These are phyloP conservation scores for Pentamera pediparva DNA, from an alignment of 53 echinoderm and acorn worm genomes.

Conservation along the genomic window DNA sequence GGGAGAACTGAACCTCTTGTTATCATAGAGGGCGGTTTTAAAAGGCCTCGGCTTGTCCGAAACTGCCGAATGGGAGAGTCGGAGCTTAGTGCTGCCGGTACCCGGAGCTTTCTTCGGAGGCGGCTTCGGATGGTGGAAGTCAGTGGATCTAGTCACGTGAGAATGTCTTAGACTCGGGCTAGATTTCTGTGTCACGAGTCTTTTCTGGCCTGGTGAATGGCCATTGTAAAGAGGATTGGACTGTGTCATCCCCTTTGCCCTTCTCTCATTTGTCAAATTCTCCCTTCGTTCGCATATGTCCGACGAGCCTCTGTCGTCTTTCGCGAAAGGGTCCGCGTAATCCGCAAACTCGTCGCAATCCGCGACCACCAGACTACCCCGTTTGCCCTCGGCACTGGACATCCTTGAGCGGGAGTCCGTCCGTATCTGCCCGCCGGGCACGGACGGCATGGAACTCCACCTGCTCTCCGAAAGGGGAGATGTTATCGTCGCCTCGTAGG, in stretches of 20 bases:
- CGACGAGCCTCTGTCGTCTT: background rate
- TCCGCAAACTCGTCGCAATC: conserved; percentile 27
- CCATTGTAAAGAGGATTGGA: conserved; percentile 24
- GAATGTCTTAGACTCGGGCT: conserved; percentile 5
- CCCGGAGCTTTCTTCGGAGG: background rate
- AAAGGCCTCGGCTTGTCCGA: background rate
- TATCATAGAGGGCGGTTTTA: background rate
- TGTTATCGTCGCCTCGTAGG: conserved; percentile 23
- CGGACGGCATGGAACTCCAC: conserved; percentile 21
- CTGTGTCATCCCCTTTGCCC: background rate
- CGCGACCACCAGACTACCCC: conserved; percentile 14
- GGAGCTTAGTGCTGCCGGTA: background rate
- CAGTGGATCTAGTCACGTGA: background rate
- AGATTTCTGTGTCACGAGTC: conserved; percentile 4
- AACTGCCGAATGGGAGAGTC: background rate
- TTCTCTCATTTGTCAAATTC: conserved; percentile 9
- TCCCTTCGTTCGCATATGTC: background rate
- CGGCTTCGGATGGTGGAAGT: background rate
- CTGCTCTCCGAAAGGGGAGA: conserved; percentile 1
- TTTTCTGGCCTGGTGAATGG: background rate
- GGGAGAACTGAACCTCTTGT: conserved; percentile 16
- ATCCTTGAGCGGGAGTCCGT: background rate
- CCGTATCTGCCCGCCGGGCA: background rate
- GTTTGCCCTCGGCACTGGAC: background rate
- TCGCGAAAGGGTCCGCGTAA: conserved; percentile 15